phyloP scores from a whole-genome alignment of 2,888 invertebrate species.

The Macrosiphum euphorbiae region DNA sequence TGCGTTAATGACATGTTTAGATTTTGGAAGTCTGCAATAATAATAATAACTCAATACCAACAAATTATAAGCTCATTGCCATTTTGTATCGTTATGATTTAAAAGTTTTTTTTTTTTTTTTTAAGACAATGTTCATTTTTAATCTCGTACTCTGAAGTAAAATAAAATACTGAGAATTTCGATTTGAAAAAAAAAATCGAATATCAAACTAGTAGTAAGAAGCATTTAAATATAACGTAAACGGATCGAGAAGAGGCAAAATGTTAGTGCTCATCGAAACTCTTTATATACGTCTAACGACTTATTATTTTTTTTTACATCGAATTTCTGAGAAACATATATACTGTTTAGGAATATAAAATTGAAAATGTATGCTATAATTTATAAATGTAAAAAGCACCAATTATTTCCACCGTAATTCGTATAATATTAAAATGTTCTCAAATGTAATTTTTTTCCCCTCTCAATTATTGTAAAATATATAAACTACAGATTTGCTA shows the following conservation, averaged over 20 bases:
- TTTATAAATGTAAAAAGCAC: background rate
- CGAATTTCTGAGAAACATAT: background rate
- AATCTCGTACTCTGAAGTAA: background rate
- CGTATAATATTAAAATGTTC: background rate
- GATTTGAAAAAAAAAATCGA: background rate
- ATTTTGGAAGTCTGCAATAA: background rate
- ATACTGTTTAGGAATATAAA: background rate
- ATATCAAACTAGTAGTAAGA: background rate
- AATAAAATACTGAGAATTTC: background rate
- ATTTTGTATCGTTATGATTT: background rate
- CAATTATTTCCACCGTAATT: background rate
- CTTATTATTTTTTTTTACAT: background rate
- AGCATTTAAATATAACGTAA: background rate
- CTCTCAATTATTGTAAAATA: background rate
- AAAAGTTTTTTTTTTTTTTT: background rate
- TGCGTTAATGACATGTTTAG: background rate
- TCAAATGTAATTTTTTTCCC: background rate
- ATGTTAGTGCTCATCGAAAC: background rate
- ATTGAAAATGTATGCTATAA: background rate
- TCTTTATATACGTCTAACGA: background rate
- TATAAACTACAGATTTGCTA: background rate
- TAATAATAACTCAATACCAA: background rate
- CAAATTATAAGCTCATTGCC: background rate
- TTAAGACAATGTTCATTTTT: background rate
- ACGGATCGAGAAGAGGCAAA: background rate